Percentiles rank a stretch among this genome's conserved stretches.
phyloP scores from a whole-genome alignment of 2,113 vertebrate genomes.

The Camelus dromedarius region DNA sequence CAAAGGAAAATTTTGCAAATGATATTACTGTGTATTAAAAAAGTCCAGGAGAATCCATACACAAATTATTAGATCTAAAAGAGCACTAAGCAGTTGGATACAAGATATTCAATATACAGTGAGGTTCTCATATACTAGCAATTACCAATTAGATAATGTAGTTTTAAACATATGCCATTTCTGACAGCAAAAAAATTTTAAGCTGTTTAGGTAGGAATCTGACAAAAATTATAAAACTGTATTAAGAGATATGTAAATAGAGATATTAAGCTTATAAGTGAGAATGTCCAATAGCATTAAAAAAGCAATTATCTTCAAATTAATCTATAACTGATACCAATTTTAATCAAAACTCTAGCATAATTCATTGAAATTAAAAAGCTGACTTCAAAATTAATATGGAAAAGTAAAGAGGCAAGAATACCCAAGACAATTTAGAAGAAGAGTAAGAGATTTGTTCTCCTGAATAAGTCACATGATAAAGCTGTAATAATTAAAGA shows the following conservation, averaged over 20 bases:
- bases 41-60: neutral
- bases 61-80: neutral
- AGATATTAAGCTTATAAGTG: neutral
- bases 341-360: neutral
- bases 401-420: neutral
- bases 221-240: slow-evolving; percentile 15
- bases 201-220: neutral
- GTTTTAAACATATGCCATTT: neutral
- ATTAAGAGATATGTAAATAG: neutral
- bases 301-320: slow-evolving; percentile 24
- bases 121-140: neutral
- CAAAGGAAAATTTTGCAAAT: slow-evolving; percentile 22
- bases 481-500: slow-evolving; percentile 15
- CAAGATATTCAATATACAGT: neutral
- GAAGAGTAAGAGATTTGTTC: neutral
- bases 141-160: slow-evolving; percentile 16
- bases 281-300: neutral
- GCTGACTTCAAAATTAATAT: slow-evolving; percentile 10
- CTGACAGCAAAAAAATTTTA: neutral
- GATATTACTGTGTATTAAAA: neutral
- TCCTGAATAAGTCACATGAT: neutral
- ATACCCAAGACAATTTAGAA: neutral
- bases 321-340: neutral
- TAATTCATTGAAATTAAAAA: slow-evolving; percentile 22
- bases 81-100: neutral